Percentiles rank a stretch among this genome's conserved stretches.
Conservation (phyloP, 2,797 vertebrate species). For the Ciconia nigra region DNA sequence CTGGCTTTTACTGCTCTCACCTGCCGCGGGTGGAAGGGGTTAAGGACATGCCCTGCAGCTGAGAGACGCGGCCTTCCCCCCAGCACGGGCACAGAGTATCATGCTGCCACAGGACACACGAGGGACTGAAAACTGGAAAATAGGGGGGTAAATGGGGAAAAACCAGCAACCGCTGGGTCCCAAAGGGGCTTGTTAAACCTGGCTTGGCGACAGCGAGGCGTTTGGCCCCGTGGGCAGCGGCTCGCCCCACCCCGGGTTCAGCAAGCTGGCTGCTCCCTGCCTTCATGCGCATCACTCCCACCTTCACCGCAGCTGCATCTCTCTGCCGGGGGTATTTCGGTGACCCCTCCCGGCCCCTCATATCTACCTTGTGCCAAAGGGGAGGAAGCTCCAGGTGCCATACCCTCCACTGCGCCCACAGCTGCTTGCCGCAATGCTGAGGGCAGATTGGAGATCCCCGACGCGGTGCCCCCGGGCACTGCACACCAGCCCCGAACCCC, state of each 20-base stretch:
- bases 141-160: not conserved
- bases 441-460: not conserved
- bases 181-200: not conserved
- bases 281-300: not conserved
- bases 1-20: not conserved
- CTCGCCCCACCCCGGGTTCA: not conserved
- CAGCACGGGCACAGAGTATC: not conserved
- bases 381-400: not conserved
- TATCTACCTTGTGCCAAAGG: not conserved
- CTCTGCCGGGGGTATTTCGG: not conserved
- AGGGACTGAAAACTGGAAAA: not conserved
- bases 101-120: fast-evolving
- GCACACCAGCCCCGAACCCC: not conserved
- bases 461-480: not conserved
- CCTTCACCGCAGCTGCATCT: not conserved
- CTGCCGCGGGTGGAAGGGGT: not conserved
- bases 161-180: not conserved
- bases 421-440: fast-evolving
- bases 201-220: fast-evolving
- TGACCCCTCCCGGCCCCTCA: not conserved
- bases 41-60: not conserved
- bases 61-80: not conserved
- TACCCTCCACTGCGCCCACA: fast-evolving
- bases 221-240: not conserved
- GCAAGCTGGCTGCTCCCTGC: not conserved